These are phyloP conservation scores for Trachemys scripta DNA, from an alignment of 2,113 vertebrate species.

Conservation along the genomic window DNA sequence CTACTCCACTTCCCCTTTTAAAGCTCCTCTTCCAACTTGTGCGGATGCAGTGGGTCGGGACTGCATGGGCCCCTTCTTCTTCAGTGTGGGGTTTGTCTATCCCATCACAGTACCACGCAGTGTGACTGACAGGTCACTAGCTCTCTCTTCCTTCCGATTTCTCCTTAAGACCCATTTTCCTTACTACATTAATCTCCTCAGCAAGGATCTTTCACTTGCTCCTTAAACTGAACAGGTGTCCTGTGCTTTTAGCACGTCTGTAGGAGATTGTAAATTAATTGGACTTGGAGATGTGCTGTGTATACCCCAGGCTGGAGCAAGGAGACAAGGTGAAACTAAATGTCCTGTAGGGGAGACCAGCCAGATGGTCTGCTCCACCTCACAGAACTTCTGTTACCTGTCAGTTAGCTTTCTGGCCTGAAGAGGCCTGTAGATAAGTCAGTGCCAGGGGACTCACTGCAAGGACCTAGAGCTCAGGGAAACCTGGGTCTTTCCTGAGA, in stretches of 20 bases:
- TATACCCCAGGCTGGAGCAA: background rate
- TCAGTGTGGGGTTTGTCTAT: background rate
- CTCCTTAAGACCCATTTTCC: background rate
- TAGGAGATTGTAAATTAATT: background rate
- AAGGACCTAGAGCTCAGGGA: background rate
- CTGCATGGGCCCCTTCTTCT: background rate
- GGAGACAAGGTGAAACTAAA: background rate
- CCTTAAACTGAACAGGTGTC: background rate
- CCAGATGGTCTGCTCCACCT: fast-evolving
- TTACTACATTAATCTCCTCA: background rate
- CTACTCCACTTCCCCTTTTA: background rate
- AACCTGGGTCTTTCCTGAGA: background rate
- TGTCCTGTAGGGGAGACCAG: background rate
- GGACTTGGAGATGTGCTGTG: background rate
- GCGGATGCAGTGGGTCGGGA: background rate
- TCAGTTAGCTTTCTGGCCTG: background rate
- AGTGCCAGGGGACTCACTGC: fast-evolving
- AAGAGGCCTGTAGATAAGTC: background rate
- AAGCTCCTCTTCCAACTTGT: background rate
- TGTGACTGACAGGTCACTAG: background rate
- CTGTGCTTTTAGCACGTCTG: background rate
- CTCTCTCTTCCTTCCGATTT: background rate
- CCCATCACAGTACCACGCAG: background rate
- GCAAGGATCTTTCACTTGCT: background rate
- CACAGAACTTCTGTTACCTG: background rate